Evolutionary conservation across 2,113 vertebrate species (phyloP).

Genomic region (Dromiciops gliroides): DNA sequence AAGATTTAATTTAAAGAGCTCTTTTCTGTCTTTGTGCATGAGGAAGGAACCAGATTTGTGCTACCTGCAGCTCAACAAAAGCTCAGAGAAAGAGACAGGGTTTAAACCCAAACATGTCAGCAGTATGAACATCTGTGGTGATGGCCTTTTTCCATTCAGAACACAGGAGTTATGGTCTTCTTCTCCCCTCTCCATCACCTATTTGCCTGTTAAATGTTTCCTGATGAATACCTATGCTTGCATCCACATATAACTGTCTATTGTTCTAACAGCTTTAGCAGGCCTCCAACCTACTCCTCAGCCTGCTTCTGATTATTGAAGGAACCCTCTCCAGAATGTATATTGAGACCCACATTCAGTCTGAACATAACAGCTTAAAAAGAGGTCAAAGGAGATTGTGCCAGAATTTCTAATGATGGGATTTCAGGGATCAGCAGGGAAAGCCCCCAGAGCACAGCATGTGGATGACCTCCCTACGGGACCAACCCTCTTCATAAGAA

Average conservation of each 20-base stretch:
- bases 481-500: neutral
- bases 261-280: slow-evolving; percentile 53
- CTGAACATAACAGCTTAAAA: slow-evolving; percentile 8
- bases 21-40: slow-evolving; percentile 70
- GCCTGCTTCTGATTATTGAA: slow-evolving; percentile 40
- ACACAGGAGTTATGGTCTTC: slow-evolving; percentile 67
- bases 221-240: slow-evolving; percentile 69
- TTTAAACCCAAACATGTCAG: slow-evolving; percentile 75
- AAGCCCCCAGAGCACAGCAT: neutral
- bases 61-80: slow-evolving; percentile 68
- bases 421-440: slow-evolving; percentile 29
- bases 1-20: too few species aligned
- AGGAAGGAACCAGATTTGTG: slow-evolving; percentile 70
- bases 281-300: slow-evolving; percentile 53
- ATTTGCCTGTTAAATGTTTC: slow-evolving; percentile 66
- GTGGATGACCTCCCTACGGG: neutral
- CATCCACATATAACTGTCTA: slow-evolving; percentile 53
- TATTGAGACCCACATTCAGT: slow-evolving; percentile 26
- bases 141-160: slow-evolving; percentile 70
- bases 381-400: slow-evolving; percentile 28
- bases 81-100: slow-evolving; percentile 69
- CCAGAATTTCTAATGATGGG: slow-evolving; percentile 19
- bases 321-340: slow-evolving; percentile 42
- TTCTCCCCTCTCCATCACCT: slow-evolving; percentile 63
- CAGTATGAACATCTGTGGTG: slow-evolving; percentile 68